These are phyloP conservation scores for Atopsyche davidsoni DNA, from an alignment of 1,140 invertebrate species.

Conservation along the genomic window DNA sequence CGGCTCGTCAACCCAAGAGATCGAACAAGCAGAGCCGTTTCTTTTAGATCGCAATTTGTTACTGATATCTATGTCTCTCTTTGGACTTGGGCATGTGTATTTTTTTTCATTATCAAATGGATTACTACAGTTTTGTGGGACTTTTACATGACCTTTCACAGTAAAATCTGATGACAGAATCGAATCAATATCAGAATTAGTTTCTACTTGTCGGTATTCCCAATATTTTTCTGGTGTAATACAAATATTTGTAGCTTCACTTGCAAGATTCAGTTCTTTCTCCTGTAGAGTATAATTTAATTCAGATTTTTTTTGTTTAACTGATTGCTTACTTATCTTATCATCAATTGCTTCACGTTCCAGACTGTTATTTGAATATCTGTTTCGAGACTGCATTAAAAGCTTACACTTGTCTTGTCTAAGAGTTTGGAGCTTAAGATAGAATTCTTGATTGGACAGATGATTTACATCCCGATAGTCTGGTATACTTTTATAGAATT, in stretches of 20 bases:
- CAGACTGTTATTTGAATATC: slow-evolving; percentile 2
- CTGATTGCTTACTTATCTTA: neutral
- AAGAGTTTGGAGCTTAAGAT: slow-evolving; percentile 56
- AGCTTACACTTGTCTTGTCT: slow-evolving; percentile 57
- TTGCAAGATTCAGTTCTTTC: neutral
- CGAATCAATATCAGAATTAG: slow-evolving; percentile 13
- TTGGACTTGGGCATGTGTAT: neutral
- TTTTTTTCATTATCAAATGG: neutral
- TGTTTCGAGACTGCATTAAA: slow-evolving; percentile 23
- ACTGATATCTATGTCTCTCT: neutral
- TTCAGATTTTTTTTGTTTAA: slow-evolving; percentile 16
- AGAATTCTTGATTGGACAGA: slow-evolving; percentile 61
- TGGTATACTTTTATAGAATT: slow-evolving; percentile 63
- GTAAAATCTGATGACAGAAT: slow-evolving; percentile 9
- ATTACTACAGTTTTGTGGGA: slow-evolving; percentile 1
- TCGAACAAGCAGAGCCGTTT: slow-evolving; percentile 44
- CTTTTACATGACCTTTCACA: slow-evolving; percentile 7
- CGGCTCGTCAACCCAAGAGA: slow-evolving; percentile 43
- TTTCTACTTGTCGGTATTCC: neutral
- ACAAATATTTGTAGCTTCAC: slow-evolving; percentile 6
- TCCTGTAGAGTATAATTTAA: slow-evolving; percentile 6
- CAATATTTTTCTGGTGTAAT: neutral
- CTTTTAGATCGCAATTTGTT: slow-evolving; percentile 28
- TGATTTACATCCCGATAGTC: slow-evolving; percentile 64
- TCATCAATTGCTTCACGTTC: neutral